These are phyloP conservation scores for Pecten maximus DNA, from an alignment of 2,888 invertebrate species.

Conservation along the genomic window DNA sequence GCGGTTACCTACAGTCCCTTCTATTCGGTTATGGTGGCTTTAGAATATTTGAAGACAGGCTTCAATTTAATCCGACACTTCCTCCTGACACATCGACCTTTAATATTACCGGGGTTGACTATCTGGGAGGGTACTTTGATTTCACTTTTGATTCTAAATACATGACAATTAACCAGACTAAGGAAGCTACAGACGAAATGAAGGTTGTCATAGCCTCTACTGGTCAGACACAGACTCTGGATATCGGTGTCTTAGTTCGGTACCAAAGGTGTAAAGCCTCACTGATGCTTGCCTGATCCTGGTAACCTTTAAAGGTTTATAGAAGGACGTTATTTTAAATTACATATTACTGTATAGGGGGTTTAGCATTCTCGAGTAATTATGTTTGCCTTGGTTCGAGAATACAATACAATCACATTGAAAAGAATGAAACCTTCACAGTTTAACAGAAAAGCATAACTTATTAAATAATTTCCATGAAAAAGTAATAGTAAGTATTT, in stretches of 20 bases:
- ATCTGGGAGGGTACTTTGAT: slow-evolving; percentile 74
- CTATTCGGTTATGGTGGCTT: slow-evolving; percentile 83
- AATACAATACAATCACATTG: no score
- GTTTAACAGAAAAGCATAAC: no score
- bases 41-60: slow-evolving; percentile 68
- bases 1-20: slow-evolving; percentile 83
- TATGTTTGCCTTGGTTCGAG: no score
- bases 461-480: no score
- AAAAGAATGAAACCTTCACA: no score
- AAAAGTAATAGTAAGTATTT: no score
- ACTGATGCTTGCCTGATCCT: slow-evolving; percentile 35
- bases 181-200: slow-evolving; percentile 36
- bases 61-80: slow-evolving; percentile 71
- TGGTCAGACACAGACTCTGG: background rate
- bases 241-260: background rate
- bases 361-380: no score
- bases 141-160: slow-evolving; percentile 56
- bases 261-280: background rate
- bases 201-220: background rate
- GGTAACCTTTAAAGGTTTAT: no score
- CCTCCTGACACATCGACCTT: slow-evolving; percentile 73
- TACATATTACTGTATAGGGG: no score
- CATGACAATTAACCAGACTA: slow-evolving; percentile 46
- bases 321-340: no score
- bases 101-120: slow-evolving; percentile 78